Conservation (phyloP, 2,888 invertebrate genomes). For the Leptodirus hochenwartii region DNA sequence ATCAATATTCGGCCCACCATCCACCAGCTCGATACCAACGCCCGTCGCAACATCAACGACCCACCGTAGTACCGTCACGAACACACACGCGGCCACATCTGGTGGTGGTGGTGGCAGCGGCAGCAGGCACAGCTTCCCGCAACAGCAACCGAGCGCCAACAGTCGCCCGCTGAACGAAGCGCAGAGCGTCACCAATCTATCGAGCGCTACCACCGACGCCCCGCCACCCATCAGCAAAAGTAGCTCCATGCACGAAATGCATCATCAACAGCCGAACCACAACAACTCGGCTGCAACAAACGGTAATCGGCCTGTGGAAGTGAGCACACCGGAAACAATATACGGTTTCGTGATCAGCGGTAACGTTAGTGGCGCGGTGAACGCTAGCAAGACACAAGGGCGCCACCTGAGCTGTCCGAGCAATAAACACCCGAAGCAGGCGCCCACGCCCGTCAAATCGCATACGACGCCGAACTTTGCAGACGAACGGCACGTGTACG, state of each 20-base stretch:
- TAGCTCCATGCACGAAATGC: constrained; percentile 25
- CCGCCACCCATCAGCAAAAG: constrained; percentile 19
- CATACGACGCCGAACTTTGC: constrained; percentile 37
- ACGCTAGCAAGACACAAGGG: constrained; percentile 20
- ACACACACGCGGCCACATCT: constrained; percentile 10
- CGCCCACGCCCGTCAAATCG: constrained; percentile 32
- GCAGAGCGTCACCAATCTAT: constrained; percentile 21
- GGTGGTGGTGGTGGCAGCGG: too few relatives aligned
- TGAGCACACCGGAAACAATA: constrained; percentile 55
- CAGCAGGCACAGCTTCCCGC: constrained; percentile 9
- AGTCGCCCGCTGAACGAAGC: constrained; percentile 19
- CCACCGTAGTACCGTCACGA: constrained; percentile 12
- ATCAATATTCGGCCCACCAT: too few relatives aligned
- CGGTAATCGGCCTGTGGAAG: constrained; percentile 17
- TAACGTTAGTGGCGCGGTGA: too few relatives aligned
- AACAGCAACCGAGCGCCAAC: constrained; percentile 7
- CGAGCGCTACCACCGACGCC: constrained; percentile 15
- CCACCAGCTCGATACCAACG: constrained; percentile 14
- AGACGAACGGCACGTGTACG: constrained; percentile 14
- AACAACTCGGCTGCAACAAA: constrained; percentile 6
- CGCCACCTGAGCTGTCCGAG: constrained; percentile 24
- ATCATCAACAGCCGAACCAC: constrained; percentile 13
- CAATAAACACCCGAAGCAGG: constrained; percentile 20
- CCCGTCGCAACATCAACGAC: constrained; percentile 13
- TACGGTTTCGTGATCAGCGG: constrained; percentile 52